phyloP scores from a whole-genome alignment of 2,888 invertebrate species.

The Lithophane ornitopus region DNA sequence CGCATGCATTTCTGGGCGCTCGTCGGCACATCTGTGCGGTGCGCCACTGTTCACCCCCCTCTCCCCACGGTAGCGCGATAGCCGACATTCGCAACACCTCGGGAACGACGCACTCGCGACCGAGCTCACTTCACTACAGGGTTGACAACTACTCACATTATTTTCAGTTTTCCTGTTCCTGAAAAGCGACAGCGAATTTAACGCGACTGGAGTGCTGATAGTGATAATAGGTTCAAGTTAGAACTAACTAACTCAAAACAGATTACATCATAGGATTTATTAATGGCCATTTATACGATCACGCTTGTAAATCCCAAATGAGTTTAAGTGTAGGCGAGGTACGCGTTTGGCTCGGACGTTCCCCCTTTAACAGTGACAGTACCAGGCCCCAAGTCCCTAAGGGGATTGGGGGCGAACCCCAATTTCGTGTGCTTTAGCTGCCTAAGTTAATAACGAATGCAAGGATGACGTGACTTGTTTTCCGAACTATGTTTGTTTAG shows the following conservation, averaged over 20 bases:
- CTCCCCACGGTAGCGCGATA: slow-evolving; percentile 81
- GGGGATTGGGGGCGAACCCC: slow-evolving; percentile 47
- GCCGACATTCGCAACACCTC: slow-evolving; percentile 89
- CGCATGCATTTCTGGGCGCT: slow-evolving; percentile 82
- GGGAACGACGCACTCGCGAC: slow-evolving; percentile 85
- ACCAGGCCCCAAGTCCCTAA: slow-evolving; percentile 38
- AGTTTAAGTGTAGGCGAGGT: slow-evolving; percentile 19
- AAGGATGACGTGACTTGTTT: slow-evolving; percentile 55
- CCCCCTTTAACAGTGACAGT: slow-evolving; percentile 34
- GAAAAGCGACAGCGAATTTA: slow-evolving; percentile 2
- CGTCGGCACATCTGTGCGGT: slow-evolving; percentile 84
- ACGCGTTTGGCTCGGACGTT: slow-evolving; percentile 34
- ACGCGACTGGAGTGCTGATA: background rate
- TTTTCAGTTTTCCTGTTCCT: slow-evolving; percentile 22
- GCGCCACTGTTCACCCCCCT: slow-evolving; percentile 80
- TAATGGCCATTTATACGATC: slow-evolving; percentile 39
- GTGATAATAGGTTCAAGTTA: slow-evolving; percentile 14
- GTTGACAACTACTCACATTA: slow-evolving; percentile 68
- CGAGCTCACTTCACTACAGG: slow-evolving; percentile 84
- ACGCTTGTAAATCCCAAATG: slow-evolving; percentile 40
- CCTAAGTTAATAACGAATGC: slow-evolving; percentile 63
- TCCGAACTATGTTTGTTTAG: slow-evolving; percentile 28
- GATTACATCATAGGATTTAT: slow-evolving; percentile 38
- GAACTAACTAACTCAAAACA: slow-evolving; percentile 24
- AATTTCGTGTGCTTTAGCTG: slow-evolving; percentile 56